These are phyloP conservation scores for Irena cyanogastra DNA, from an alignment of 2,113 vertebrate species.

Conservation along the genomic window DNA sequence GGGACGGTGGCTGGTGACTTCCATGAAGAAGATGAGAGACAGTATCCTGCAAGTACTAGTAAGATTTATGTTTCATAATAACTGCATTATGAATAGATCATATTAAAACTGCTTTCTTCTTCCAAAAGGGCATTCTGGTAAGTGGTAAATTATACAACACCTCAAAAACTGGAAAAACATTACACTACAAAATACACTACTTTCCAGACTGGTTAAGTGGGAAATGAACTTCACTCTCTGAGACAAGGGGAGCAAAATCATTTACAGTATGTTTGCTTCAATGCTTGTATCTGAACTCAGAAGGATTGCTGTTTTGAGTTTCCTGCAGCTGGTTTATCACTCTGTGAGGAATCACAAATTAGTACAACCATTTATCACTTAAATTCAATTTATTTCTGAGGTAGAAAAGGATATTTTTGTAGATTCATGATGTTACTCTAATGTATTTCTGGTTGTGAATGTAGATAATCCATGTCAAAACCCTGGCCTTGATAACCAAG, in stretches of 20 bases:
- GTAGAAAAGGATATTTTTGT: neutral
- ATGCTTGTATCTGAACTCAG: neutral
- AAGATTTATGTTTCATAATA: constrained; percentile 18
- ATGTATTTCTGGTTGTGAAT: neutral
- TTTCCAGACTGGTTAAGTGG: neutral
- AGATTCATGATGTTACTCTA: neutral
- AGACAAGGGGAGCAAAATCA: neutral
- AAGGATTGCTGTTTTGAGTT: neutral
- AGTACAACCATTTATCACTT: neutral
- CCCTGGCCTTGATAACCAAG: neutral
- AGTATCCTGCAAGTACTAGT: constrained; percentile 21
- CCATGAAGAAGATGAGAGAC: neutral
- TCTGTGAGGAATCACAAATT: neutral
- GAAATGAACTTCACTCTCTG: neutral
- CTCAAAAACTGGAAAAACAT: neutral
- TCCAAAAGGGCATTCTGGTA: neutral
- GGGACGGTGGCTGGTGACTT: neutral
- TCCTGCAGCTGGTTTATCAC: neutral
- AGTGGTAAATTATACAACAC: neutral
- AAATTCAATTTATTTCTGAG: neutral
- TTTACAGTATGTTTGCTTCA: neutral
- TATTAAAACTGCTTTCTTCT: neutral
- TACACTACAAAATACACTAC: neutral
- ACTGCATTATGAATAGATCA: neutral
- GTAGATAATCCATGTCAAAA: neutral